phyloP scores from a whole-genome alignment of 2,797 vertebrate genomes.

The Gymnothorax javanicus region DNA sequence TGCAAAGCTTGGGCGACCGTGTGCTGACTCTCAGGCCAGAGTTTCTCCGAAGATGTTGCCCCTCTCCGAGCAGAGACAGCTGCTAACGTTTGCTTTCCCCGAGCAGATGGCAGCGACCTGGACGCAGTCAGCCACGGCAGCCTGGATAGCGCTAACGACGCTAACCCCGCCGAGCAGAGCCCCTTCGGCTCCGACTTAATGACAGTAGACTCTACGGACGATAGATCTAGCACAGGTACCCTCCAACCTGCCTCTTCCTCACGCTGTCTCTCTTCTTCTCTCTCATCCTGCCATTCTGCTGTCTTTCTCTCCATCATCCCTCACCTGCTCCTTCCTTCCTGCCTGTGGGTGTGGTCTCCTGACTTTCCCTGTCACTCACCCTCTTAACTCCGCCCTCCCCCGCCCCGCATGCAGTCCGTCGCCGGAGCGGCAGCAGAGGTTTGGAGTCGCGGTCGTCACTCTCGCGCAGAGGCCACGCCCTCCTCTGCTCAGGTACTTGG shows the following conservation, averaged over 20 bases:
- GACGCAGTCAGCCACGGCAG: slow-evolving; percentile 86
- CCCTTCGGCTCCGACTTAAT: slow-evolving; percentile 82
- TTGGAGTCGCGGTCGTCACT: slow-evolving; percentile 50
- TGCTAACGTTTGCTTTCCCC: slow-evolving; percentile 59
- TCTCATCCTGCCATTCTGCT: background rate
- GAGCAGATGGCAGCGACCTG: slow-evolving; percentile 83
- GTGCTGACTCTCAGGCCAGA: background rate
- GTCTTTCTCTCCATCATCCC: slow-evolving; percentile 19
- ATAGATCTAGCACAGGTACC: slow-evolving; percentile 83
- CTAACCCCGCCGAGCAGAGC: slow-evolving; percentile 75
- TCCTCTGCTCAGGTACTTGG: slow-evolving; percentile 66
- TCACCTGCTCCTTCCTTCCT: slow-evolving; percentile 31
- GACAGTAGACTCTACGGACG: slow-evolving; percentile 84
- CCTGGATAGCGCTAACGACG: slow-evolving; percentile 82
- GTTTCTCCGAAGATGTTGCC: too few relatives aligned
- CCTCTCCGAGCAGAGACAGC: too few relatives aligned
- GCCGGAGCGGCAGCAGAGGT: slow-evolving; percentile 54
- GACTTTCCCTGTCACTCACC: slow-evolving; percentile 33
- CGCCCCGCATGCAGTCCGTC: slow-evolving; percentile 64
- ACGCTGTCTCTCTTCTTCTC: slow-evolving; percentile 30
- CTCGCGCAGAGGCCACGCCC: slow-evolving; percentile 60
- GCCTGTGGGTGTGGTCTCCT: background rate
- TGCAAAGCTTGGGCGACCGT: background rate
- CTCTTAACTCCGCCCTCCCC: slow-evolving; percentile 58
- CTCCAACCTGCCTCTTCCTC: slow-evolving; percentile 4